phyloP scores from a whole-genome alignment of 1,140 invertebrate species.

The Musca domestica region DNA sequence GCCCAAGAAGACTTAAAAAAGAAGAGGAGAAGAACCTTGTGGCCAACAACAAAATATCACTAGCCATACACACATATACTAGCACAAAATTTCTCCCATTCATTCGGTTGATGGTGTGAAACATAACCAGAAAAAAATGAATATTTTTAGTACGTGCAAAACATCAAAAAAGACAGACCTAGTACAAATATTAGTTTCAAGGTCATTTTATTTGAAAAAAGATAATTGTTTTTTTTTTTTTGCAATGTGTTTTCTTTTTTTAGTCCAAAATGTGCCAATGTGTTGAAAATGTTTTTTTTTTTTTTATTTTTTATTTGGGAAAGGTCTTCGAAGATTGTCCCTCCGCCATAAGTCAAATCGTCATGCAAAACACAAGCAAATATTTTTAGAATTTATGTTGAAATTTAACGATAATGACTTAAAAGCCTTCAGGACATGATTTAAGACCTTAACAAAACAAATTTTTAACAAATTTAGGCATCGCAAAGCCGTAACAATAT shows the following conservation, averaged over 20 bases:
- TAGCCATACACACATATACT: no score
- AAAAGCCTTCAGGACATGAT: slow-evolving; percentile 54
- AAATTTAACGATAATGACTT: slow-evolving; percentile 54
- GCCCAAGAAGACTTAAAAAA: no score
- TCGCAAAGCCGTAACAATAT: not conserved
- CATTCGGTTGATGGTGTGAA: not conserved
- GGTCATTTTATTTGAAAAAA: slow-evolving; percentile 43
- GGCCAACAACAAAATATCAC: no score
- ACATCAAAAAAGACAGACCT: not conserved
- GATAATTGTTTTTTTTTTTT: not conserved
- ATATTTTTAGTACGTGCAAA: slow-evolving; percentile 20
- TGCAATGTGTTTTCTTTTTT: slow-evolving; percentile 1
- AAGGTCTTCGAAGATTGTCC: no score
- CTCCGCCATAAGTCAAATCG: slow-evolving; percentile 1
- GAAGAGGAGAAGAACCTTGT: no score
- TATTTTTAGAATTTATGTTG: slow-evolving; percentile 51
- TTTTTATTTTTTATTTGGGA: no score
- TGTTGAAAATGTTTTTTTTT: no score
- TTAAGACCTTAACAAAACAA: slow-evolving; percentile 38
- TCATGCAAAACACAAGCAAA: slow-evolving; percentile 3
- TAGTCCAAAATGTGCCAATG: no score
- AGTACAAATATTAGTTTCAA: slow-evolving; percentile 33
- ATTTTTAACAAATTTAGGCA: slow-evolving; percentile 21
- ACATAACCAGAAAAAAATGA: slow-evolving; percentile 4
- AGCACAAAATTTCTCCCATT: no score